Conservation (phyloP, 2,797 vertebrate genomes). For the Lateolabrax maculatus region DNA sequence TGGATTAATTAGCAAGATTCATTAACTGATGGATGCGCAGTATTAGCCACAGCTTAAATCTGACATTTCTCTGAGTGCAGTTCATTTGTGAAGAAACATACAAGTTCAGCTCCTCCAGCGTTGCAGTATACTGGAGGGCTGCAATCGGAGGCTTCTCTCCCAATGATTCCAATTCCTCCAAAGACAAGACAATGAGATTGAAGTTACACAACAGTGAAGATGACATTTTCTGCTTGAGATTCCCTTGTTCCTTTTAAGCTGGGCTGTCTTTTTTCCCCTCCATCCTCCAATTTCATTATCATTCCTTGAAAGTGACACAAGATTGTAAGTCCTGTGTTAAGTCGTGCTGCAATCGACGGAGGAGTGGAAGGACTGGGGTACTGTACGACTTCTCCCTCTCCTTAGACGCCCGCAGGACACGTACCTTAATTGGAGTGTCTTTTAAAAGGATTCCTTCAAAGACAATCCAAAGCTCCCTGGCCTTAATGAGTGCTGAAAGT, state of each 20-base stretch:
- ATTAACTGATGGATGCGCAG: slow-evolving; percentile 82
- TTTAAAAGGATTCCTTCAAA: slow-evolving; percentile 85
- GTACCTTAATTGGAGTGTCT: slow-evolving; percentile 85
- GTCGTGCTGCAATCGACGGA: slow-evolving; percentile 53
- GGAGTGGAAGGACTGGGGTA: slow-evolving; percentile 53
- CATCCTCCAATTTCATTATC: slow-evolving; percentile 74
- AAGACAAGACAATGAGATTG: slow-evolving; percentile 68
- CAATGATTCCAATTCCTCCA: slow-evolving; percentile 55
- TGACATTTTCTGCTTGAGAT: slow-evolving; percentile 65
- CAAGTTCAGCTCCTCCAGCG: slow-evolving; percentile 58
- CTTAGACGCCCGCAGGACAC: slow-evolving; percentile 81
- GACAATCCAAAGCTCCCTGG: slow-evolving; percentile 72
- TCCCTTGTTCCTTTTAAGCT: slow-evolving; percentile 65
- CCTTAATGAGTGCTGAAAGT: slow-evolving; percentile 84
- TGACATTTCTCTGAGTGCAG: slow-evolving; percentile 76
- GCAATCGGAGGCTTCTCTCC: slow-evolving; percentile 50
- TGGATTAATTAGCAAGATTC: slow-evolving; percentile 84
- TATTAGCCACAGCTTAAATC: slow-evolving; percentile 82
- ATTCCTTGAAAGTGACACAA: slow-evolving; percentile 69
- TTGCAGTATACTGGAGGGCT: slow-evolving; percentile 32
- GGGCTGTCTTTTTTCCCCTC: slow-evolving; percentile 34
- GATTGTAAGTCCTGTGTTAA: slow-evolving; percentile 76
- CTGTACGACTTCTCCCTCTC: slow-evolving; percentile 67
- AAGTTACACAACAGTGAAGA: slow-evolving; percentile 66
- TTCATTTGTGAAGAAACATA: slow-evolving; percentile 63